A percentile compares a stretch with the other conserved stretches of the same genome.
Conservation (phyloP, 2,888 invertebrate genomes). For the Microctonus brassicae region DNA sequence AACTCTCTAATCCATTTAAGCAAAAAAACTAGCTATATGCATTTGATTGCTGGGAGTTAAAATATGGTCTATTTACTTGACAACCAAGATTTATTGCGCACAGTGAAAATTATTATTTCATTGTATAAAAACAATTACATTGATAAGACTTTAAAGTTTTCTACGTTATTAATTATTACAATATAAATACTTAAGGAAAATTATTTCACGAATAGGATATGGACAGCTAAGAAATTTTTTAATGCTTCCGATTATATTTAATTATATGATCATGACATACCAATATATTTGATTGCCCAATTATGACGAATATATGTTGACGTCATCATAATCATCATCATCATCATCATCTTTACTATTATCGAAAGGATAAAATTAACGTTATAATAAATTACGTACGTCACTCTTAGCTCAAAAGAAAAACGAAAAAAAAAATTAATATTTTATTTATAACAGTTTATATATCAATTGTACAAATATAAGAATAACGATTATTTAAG, state of each 20-base stretch:
- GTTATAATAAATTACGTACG: not conserved
- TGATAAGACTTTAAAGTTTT: slow-evolving; percentile 25
- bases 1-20: not conserved
- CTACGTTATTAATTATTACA: not conserved
- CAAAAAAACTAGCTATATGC: not conserved
- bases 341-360: too few relatives aligned
- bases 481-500: not conserved
- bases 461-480: slow-evolving; percentile 17
- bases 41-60: not conserved
- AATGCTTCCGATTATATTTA: not conserved
- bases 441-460: slow-evolving; percentile 4
- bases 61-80: not conserved
- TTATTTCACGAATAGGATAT: not conserved
- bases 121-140: slow-evolving; percentile 12
- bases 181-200: not conserved
- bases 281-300: not conserved
- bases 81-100: slow-evolving; percentile 8
- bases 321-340: too few relatives aligned
- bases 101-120: slow-evolving; percentile 11
- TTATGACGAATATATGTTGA: not conserved
- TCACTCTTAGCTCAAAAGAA: not conserved
- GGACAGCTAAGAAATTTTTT: not conserved
- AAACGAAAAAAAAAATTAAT: not conserved
- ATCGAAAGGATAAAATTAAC: too few relatives aligned
- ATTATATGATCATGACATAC: not conserved